phyloP scores from a whole-genome alignment of 2,113 vertebrate species.

The Psettodes erumei region DNA sequence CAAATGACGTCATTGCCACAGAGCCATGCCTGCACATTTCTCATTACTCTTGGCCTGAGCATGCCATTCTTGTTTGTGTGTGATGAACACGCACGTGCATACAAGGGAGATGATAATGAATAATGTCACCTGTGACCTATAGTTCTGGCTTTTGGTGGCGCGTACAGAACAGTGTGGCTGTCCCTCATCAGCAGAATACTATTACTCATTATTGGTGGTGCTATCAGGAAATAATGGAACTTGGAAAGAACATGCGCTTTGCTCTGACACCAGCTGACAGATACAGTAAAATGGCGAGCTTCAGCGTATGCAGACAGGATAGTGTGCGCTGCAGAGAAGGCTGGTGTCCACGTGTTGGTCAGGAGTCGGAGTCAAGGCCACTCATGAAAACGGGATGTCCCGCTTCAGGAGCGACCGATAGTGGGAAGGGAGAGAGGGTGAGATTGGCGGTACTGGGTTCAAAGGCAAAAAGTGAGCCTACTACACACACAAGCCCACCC shows the following conservation, averaged over 20 bases:
- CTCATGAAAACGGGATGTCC: conserved; percentile 26
- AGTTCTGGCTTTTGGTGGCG: too few species aligned
- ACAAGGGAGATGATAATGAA: background rate
- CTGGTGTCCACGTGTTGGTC: conserved; percentile 12
- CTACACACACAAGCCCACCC: background rate
- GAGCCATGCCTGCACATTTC: conserved; percentile 37
- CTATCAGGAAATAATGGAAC: conserved; percentile 20
- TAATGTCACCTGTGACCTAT: conserved; percentile 6
- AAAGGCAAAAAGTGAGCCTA: conserved; percentile 10
- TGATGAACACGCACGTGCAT: conserved; percentile 10
- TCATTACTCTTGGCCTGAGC: background rate
- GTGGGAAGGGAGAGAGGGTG: background rate
- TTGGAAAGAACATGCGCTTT: conserved; percentile 1
- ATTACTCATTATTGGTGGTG: conserved; percentile 6
- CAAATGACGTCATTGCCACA: conserved; percentile 32
- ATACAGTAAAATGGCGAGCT: background rate
- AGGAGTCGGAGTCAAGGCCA: conserved; percentile 23
- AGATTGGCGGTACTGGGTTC: conserved; percentile 9
- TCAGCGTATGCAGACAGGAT: too few species aligned
- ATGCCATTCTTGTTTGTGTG: conserved; percentile 1
- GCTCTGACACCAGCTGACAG: conserved; percentile 10
- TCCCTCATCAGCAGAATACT: conserved; percentile 29
- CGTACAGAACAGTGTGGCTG: too few species aligned
- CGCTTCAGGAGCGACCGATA: background rate
- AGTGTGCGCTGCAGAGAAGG: background rate